phyloP scores from a whole-genome alignment of 2,888 invertebrate genomes.

The Amphipoea oculea region DNA sequence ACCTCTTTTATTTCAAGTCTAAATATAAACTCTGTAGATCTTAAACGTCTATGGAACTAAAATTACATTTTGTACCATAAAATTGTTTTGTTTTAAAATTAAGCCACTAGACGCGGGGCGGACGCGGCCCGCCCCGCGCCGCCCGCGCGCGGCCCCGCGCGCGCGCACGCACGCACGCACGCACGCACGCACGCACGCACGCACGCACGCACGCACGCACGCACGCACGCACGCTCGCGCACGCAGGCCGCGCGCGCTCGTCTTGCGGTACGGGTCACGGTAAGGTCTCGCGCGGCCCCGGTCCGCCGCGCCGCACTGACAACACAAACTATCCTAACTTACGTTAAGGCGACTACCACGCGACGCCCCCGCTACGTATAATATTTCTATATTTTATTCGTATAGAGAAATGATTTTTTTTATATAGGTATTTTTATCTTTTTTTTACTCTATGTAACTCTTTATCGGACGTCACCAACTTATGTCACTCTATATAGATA shows the following conservation, averaged over 20 bases:
- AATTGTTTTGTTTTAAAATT: conserved; percentile 82
- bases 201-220: conserved; percentile 67
- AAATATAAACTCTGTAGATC: conserved; percentile 88
- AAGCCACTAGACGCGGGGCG: conserved; percentile 80
- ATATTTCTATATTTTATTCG: conserved; percentile 82
- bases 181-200: conserved; percentile 59
- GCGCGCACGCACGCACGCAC: too few relatives aligned
- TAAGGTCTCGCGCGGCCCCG: conserved; percentile 59
- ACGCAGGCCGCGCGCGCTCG: conserved; percentile 34
- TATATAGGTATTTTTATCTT: conserved; percentile 83
- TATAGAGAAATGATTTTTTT: conserved; percentile 85
- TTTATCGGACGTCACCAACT: conserved; percentile 87
- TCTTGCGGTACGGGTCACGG: conserved; percentile 69
- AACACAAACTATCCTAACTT: conserved; percentile 79
- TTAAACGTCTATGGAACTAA: conserved; percentile 88
- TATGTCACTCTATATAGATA: conserved; percentile 79
- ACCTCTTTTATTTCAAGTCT: conserved; percentile 76
- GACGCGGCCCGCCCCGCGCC: conserved; percentile 67
- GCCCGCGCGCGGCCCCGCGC: conserved; percentile 68
- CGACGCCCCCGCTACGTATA: conserved; percentile 79
- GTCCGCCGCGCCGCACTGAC: conserved; percentile 55
- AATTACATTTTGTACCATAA: conserved; percentile 89
- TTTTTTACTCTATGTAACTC: conserved; percentile 83
- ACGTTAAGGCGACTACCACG: conserved; percentile 71
- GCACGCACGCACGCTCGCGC: background rate